Evolutionary conservation across 1,140 invertebrate species (phyloP).

Genomic region (Contarinia nasturtii): DNA sequence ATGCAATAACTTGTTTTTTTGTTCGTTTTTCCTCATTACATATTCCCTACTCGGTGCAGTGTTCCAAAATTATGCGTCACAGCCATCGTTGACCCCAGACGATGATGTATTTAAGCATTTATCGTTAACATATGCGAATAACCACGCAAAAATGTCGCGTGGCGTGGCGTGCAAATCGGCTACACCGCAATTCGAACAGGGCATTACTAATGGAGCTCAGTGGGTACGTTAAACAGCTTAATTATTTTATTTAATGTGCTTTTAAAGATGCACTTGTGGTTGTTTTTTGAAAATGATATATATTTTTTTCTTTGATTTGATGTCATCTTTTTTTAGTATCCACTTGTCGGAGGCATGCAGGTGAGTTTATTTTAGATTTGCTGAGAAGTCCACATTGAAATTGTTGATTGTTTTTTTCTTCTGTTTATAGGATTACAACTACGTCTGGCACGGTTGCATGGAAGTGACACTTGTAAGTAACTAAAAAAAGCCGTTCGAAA

Average conservation of each 20-base stretch:
- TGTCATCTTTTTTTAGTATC: too few relatives aligned
- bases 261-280: too few relatives aligned
- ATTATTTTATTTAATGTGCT: too few relatives aligned
- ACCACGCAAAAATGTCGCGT: constrained; percentile 69
- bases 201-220: constrained; percentile 81
- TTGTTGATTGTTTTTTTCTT: too few relatives aligned
- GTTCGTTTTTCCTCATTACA: constrained; percentile 21
- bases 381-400: too few relatives aligned
- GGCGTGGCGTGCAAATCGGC: constrained; percentile 62
- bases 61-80: constrained; percentile 56
- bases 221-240: too few relatives aligned
- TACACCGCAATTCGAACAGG: constrained; percentile 55
- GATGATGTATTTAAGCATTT: constrained; percentile 86
- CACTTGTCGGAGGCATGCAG: constrained; percentile 73
- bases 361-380: constrained; percentile 41
- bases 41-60: constrained; percentile 39
- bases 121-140: constrained; percentile 71
- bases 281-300: too few relatives aligned
- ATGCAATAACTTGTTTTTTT: constrained; percentile 3
- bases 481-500: too few relatives aligned
- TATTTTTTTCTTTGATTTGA: too few relatives aligned
- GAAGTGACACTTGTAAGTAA: constrained; percentile 96
- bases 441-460: constrained; percentile 94
- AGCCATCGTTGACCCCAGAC: constrained; percentile 72
- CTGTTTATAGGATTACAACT: constrained; percentile 89